Base-by-base conservation (phyloP, 2,113 vertebrate species). In the Sigmodon hispidus region DNA sequence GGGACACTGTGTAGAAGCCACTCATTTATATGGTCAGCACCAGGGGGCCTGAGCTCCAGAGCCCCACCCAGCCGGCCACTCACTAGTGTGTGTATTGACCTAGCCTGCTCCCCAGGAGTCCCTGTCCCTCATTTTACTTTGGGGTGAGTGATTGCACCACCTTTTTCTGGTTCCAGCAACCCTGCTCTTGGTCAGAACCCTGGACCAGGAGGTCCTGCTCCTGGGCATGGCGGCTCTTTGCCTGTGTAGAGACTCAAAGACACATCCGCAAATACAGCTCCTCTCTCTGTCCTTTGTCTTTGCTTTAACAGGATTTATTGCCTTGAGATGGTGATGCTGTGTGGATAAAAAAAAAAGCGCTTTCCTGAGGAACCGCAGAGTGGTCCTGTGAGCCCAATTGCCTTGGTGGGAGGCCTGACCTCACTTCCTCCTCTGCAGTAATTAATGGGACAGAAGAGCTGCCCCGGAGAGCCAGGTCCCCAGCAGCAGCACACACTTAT, bases 201-300 rank as follows among this genome's bases (percentile, higher is more conserved):
- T 24, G 57, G 40, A n/a, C 5, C 70, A 2, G 15, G 79, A 65
- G 34, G 61, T 34, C 8, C 34, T 12, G 57, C 61, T 31, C 22
- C 57, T 0, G n/a, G 75, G 5, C 1, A 0, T 6, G 31, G 0
- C 3, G 16, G 45, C 0, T 0, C 52, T 19, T 10, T 34, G 61
- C n/a, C 72, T 43, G 40, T 16, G 0, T 24, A 40, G 40, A 36
- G 65, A 13, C 24, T 22, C 19, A 0, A 10, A 52, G 50, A 57
- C 2, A 8, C 59, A 1, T 19, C n/a, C 22, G 24, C 1, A 4
- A 24, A 15, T 3, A 3, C 0, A 21, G 45, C n/a, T 65, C 21
- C n/a, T 57, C 55, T 72, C 50, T 34, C 13, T 22, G 9, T 24
- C 55, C 67, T 9, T 36, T 1, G 40, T 63, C 12, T 36, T 80